Base-by-base conservation (phyloP, 1,140 invertebrate species). In the Heterodera schachtii region DNA sequence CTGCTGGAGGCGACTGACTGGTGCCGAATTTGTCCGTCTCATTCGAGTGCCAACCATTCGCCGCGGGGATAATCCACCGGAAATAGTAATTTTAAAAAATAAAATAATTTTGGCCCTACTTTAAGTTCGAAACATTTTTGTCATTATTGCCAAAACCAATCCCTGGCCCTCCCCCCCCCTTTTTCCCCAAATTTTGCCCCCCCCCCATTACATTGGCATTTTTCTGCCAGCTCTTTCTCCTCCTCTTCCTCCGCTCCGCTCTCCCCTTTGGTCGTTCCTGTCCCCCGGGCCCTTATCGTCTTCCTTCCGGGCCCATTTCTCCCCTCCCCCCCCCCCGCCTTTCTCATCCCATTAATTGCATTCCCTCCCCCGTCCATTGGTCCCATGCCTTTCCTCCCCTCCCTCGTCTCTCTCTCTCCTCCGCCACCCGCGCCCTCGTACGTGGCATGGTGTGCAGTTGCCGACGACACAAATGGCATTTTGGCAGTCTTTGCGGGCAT, bases 391-490 rank as follows among this genome's bases (percentile, higher is more conserved):
- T 64, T 64, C 31, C 31, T 31, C 31, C 57, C 19, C 57, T 64
- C 16, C 57, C 13, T 11, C 57, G 4, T 64, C 57, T 21, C 57
- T 16, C 57, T 16, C 52, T 9, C 13, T 19, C 57, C 13, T 4
- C 57, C 57, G 57, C 57, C 57, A 13, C 11, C 49, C 49, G 49
- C 49, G 6, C 49, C 49, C 49, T 8, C 49, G 11, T 52, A 11
- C 11, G 49, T 52, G 6, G 57, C 11, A 64, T 64, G 57, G 13
- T 19, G 57, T 64, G 57, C 19, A 19, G 57, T 64, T 64, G 69
- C 69, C 7, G 69, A 71, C 69, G 69, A 46, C 16, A 19, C 13
- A 73, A 73, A 73, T 73, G 71, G 71, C 71, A 52, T 52, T 73
- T 73, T 73, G 49, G 71, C 71, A 13, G 44, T 11, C 69, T 11